Base-by-base conservation (phyloP, 2,113 vertebrate genomes). In the Tor tambroides region DNA sequence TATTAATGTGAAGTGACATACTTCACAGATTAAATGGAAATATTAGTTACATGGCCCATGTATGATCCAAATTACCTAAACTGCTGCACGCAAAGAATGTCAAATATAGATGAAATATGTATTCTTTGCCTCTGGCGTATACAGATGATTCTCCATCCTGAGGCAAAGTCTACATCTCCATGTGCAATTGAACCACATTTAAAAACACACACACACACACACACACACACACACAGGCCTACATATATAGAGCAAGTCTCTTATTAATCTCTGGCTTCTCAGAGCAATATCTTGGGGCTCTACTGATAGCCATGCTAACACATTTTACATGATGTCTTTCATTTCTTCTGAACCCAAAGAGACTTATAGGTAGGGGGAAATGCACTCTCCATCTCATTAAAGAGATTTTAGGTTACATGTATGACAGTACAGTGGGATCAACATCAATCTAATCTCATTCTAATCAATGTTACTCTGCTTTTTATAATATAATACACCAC, bases 151-250 rank as follows among this genome's bases (percentile, higher is more conserved):
- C 38, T 67, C n/a, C 35, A 61, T 7, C 88, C 82, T 6, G 43
- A 85, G 85, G 85, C 76, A 67, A 35, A 28, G 63, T 63, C 79
- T 54, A 84, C 80, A 86, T 71, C 21, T 75, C n/a, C 80, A 87
- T 72, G 35, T 75, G 43, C 59, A 65, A 61, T 67, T 61, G 77
- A 75, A 59, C 51, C 9, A 67, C 21, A 38, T 85, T 67, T 85
- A 80, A 69, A 63, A 4, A 56, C 32, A 8, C 21, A 43, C 32
- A 82, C 35, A 67, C 83, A 43, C 67, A 65, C 7, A 69, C 46
- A 59, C 32, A 81, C 2, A 67, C 83, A 41, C 54, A 51, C 6
- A 78, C 61, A 59, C 32, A 80, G 38, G 38, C 1, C 30, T 30
- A 32, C 28, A 71, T 43, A 63, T 30, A 65, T 30, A 56, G 51